Base-by-base conservation (phyloP, 2,888 invertebrate species). In the Lycophotia porphyrea region DNA sequence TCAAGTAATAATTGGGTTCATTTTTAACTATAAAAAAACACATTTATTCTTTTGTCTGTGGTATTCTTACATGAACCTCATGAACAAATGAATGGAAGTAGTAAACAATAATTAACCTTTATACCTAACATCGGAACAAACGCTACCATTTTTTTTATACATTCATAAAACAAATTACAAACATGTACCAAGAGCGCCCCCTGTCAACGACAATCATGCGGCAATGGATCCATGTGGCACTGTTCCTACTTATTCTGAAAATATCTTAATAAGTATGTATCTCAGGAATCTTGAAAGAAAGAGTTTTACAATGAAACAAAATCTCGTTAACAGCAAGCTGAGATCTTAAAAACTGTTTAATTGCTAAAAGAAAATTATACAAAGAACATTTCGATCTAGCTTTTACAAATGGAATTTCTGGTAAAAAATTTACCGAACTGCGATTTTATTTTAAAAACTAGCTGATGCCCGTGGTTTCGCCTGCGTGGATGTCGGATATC, bases 341-440 rank as follows among this genome's bases (percentile, higher is more conserved):
- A 47, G 11, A 27, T 44, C n/a, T 80, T 73, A 34, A 75, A 42
- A 67, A 67, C 27, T 42, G 31, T 15, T 42, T 60, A n/a, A 52
- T 67, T 52, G 11, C 0, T 52, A 34, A 42, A 69, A 55, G 65
- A 36, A 66, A 42, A 61, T 55, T 68, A 11, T 34, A 34, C 61
- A 69, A 78, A 61, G 18, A 47, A n/a, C 13, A 18, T 36, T 73
- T 39, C 1, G 8, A 76, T 77, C n/a, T 58, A 2, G 21, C 24
- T 18, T 64, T 52, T 21, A 24, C 21, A 42, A 42, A 27, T 49
- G 18, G 4, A 52, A 27, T 34, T 42, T 34, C 4, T 49, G n/a
- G n/a, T n/a, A 31, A 27, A 18, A 2, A 2, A 52, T 78, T 5
- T 18, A 39, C 15, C 8, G 13, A 11, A 2, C 0, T 34, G 24